phyloP scores from a whole-genome alignment of 2,797 vertebrate genomes.

The Siniperca undulata region DNA sequence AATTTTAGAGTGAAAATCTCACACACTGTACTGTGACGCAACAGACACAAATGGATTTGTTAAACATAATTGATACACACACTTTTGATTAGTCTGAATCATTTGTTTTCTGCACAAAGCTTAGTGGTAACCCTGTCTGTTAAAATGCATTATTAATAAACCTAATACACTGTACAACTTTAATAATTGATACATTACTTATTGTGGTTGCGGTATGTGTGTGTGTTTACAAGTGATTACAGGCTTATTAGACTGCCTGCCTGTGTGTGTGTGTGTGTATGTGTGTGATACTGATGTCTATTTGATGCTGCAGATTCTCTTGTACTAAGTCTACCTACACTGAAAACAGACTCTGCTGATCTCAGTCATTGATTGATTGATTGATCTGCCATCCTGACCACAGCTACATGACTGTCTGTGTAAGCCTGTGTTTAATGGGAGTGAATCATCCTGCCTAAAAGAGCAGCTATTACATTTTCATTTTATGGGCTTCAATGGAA shows the following conservation, averaged over 20 bases:
- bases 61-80: not conserved
- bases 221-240: not conserved
- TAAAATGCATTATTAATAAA: constrained; percentile 5
- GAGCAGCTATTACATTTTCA: not conserved
- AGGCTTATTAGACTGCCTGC: not conserved
- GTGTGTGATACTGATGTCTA: too few species aligned
- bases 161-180: not conserved
- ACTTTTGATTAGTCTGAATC: not conserved
- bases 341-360: not conserved
- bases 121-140: not conserved
- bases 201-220: not conserved
- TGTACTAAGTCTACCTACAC: not conserved
- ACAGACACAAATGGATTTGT: not conserved
- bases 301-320: not conserved
- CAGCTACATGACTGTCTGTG: not conserved
- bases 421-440: not conserved
- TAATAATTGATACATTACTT: not conserved
- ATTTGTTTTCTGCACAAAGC: constrained; percentile 14
- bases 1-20: not conserved
- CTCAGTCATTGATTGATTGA: not conserved
- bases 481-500: not conserved
- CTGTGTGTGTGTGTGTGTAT: not conserved
- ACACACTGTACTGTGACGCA: not conserved
- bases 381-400: not conserved
- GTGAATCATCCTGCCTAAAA: not conserved